A percentile compares a stretch with the other conserved stretches of the same genome.
Evolutionary conservation across 2,888 invertebrate genomes (phyloP).

Genomic region (Fabriciana adippe): DNA sequence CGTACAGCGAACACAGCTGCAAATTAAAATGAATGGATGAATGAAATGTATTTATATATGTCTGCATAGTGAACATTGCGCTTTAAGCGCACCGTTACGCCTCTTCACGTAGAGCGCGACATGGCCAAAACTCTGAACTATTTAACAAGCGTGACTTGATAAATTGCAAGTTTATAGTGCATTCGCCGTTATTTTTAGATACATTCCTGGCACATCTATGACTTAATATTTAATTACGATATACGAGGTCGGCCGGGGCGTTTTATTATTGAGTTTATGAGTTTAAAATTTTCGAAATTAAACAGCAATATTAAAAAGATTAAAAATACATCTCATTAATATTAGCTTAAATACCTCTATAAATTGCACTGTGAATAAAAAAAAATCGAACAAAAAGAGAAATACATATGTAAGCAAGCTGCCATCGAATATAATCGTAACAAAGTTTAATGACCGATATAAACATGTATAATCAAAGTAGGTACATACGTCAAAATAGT

Average conservation of each 20-base stretch:
- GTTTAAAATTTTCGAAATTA: constrained; percentile 2
- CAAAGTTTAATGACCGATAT: constrained; percentile 25
- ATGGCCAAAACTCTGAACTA: constrained; percentile 21
- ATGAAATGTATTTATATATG: constrained; percentile 27
- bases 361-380: too few species aligned
- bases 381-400: too few species aligned
- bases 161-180: constrained; percentile 24
- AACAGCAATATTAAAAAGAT: constrained; percentile 8
- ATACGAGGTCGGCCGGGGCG: constrained; percentile 22
- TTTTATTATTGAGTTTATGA: constrained; percentile 15
- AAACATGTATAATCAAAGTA: neutral
- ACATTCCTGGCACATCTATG: constrained; percentile 27
- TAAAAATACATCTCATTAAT: neutral
- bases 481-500: too few species aligned
- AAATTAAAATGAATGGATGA: constrained; percentile 20
- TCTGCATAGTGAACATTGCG: constrained; percentile 9
- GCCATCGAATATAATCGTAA: neutral
- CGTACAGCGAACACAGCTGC: constrained; percentile 11
- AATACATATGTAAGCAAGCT: too few species aligned
- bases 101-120: constrained; percentile 15
- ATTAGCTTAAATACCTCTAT: neutral
- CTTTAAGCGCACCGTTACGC: constrained; percentile 26
- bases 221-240: constrained; percentile 28
- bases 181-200: constrained; percentile 27
- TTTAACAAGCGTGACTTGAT: constrained; percentile 25